Percentiles rank a stretch among this genome's conserved stretches.
Evolutionary conservation across 2,797 vertebrate genomes (phyloP).

Genomic region (Epinephelus coioides): DNA sequence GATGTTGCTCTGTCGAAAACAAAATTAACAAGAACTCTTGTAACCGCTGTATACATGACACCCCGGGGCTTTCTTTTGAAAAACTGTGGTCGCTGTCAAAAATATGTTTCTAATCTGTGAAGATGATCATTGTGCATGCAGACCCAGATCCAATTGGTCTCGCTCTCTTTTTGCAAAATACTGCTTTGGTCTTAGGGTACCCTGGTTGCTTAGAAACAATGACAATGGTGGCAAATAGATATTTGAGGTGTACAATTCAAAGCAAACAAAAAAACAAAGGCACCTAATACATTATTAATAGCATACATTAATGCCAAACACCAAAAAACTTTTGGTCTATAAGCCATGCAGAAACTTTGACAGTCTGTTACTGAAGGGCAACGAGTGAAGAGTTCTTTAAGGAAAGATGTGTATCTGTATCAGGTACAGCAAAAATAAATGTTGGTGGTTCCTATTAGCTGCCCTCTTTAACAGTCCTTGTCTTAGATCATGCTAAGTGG

Average conservation of each 20-base stretch:
- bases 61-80: slow-evolving; percentile 9
- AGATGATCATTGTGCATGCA: slow-evolving; percentile 37
- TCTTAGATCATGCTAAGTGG: slow-evolving; percentile 25
- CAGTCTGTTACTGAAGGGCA: slow-evolving; percentile 21
- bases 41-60: background rate
- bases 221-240: slow-evolving; percentile 11
- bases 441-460: slow-evolving; percentile 23
- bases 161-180: slow-evolving; percentile 8
- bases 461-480: background rate
- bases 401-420: slow-evolving; percentile 25
- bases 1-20: slow-evolving; percentile 13
- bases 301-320: background rate
- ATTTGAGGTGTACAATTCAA: slow-evolving; percentile 27
- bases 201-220: slow-evolving; percentile 51
- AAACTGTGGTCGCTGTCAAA: slow-evolving; percentile 7
- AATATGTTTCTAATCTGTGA: slow-evolving; percentile 28
- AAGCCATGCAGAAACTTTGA: background rate
- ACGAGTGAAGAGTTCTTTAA: background rate
- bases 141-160: slow-evolving; percentile 5
- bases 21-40: slow-evolving; percentile 5
- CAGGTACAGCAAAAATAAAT: slow-evolving; percentile 30
- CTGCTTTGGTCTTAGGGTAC: slow-evolving; percentile 29
- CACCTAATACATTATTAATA: slow-evolving; percentile 28
- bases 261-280: slow-evolving; percentile 32
- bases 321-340: background rate